Evolutionary conservation across 2,113 vertebrate genomes (phyloP), one percentile per base, ranked within the genome.

Genomic region (Ptyas mucosa): DNA sequence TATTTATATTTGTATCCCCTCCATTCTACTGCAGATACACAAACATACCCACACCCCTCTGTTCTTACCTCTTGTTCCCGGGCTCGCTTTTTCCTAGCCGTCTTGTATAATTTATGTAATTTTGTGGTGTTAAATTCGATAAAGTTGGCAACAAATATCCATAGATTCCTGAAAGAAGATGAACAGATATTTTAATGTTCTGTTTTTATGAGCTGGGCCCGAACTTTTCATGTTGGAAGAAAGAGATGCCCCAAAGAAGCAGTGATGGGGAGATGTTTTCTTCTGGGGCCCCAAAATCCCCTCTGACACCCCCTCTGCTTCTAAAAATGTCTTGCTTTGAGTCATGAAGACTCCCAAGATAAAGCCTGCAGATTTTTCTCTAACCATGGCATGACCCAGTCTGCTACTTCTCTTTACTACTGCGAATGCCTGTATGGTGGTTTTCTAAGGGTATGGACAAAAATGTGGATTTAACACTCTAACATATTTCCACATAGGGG

Each of bases 61-160:
- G 91, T 95, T 92, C 95, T 98, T 96, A 98, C 99, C 98, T 99
- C 99, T 92, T 99, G 99, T 93, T 99, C 99, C 58, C 99, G 99
- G 0, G 98, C 98, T 61, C 99, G 98, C 96, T 99, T 99, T 97
- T 99, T 99, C 96, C 98, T 98, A 81, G 99, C 99, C 99, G 99
- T 99, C 97, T 99, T 99, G 96, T 99, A 99, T 93, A 99, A 98
- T 91, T 99, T 99, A 96, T 99, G 99, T 91, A 99, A 97, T 95
- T 99, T 99, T 96, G 98, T 98, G 8, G 99, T 99, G 87, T 99
- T 98, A 96, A 99, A 99, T 98, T 99, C 99, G 8, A 99, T 99
- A 95, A 99, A 99, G 97, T 99, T 99, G 58, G 99, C 99, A 94
- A 99, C 99, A 98, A 99, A 99, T 95, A 99, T 99, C 99, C 99